A percentile compares a stretch with the other conserved stretches of the same genome.
Conservation (phyloP, 1,140 invertebrate species). For the Hydropsyche tenuis region DNA sequence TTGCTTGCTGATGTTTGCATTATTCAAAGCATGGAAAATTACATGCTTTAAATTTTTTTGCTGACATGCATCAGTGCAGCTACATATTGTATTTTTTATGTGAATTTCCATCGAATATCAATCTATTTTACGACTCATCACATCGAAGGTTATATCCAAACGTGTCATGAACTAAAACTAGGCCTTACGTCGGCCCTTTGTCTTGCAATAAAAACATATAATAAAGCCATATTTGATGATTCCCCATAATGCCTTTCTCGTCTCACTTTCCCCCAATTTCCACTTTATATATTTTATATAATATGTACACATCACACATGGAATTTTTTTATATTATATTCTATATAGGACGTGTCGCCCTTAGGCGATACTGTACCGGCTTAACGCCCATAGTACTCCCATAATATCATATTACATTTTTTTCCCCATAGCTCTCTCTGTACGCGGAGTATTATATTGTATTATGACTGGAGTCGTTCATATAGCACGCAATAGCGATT, state of each 20-base stretch:
- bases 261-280: not conserved
- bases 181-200: not conserved
- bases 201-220: slow-evolving; percentile 10
- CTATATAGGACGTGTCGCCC: not conserved
- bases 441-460: not conserved
- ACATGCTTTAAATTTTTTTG: too few species aligned
- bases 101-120: too few species aligned
- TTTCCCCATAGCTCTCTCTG: not conserved
- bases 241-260: slow-evolving; percentile 13
- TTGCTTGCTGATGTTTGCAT: too few species aligned
- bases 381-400: slow-evolving; percentile 6
- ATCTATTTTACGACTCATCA: too few species aligned
- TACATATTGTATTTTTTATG: too few species aligned
- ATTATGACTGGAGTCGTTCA: too few species aligned
- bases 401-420: slow-evolving; percentile 14
- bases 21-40: too few species aligned
- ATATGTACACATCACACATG: too few species aligned
- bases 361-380: not conserved
- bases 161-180: not conserved
- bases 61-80: too few species aligned
- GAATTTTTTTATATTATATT: too few species aligned
- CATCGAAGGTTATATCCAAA: not conserved
- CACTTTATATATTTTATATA: too few species aligned
- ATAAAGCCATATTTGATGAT: slow-evolving; percentile 20
- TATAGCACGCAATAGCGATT: too few species aligned